These are phyloP conservation scores for Gortyna flavago DNA, from an alignment of 2,888 invertebrate species.

Conservation along the genomic window DNA sequence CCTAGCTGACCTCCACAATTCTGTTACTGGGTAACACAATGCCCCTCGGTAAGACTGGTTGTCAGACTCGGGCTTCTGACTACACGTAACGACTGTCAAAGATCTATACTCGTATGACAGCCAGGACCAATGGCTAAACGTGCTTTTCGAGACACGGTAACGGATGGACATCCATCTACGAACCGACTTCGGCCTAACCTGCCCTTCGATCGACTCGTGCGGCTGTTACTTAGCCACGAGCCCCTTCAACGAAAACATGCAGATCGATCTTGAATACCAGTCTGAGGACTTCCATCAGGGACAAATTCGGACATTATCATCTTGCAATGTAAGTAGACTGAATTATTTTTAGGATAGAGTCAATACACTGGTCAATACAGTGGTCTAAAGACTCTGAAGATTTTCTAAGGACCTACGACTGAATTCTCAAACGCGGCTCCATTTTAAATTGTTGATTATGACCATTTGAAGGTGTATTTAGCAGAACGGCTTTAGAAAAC, in stretches of 20 bases:
- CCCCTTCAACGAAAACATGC: slow-evolving; percentile 93
- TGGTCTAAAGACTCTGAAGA: neutral
- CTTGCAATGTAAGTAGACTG: slow-evolving; percentile 95
- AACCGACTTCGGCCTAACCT: neutral
- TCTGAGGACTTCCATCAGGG: slow-evolving; percentile 93
- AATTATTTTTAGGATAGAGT: neutral
- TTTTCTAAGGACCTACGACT: neutral
- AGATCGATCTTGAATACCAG: slow-evolving; percentile 95
- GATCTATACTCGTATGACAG: neutral
- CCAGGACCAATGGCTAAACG: neutral
- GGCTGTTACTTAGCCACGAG: neutral
- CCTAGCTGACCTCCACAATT: neutral
- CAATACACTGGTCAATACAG: too few species aligned
- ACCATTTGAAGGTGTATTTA: neutral
- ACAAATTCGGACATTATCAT: slow-evolving; percentile 95
- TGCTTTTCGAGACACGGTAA: neutral
- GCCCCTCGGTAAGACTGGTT: neutral
- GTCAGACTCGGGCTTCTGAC: neutral
- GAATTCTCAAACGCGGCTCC: slow-evolving; percentile 8
- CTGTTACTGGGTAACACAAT: neutral
- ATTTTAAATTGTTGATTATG: neutral
- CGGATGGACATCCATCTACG: neutral
- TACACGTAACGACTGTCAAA: neutral
- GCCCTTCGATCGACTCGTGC: neutral
- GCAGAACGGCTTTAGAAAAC: neutral